A percentile compares a stretch with the other conserved stretches of the same genome.
phyloP scores from a whole-genome alignment of 92 coral and sea anemone species.

The Pocillopora grandis region DNA sequence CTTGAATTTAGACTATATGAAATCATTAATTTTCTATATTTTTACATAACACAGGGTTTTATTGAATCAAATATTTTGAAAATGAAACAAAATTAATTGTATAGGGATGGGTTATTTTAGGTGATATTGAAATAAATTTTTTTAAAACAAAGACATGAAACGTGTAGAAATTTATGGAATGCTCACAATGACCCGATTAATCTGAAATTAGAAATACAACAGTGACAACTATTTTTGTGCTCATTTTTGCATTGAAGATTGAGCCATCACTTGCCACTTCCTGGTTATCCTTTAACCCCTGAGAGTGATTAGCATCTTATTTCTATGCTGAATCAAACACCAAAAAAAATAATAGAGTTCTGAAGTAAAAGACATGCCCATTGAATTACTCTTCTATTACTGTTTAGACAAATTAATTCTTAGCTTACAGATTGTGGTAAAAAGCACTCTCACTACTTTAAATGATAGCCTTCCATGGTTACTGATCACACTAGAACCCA shows the following conservation, averaged over 20 bases:
- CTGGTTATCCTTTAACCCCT: not conserved
- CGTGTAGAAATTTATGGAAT: not conserved
- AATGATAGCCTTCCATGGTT: too few relatives aligned
- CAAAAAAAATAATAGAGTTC: too few relatives aligned
- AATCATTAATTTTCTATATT: not conserved
- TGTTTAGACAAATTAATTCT: too few relatives aligned
- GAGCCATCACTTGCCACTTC: not conserved
- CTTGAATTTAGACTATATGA: not conserved
- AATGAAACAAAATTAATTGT: slow-evolving; percentile 2
- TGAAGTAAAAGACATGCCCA: too few relatives aligned
- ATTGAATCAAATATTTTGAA: not conserved
- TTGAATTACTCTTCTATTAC: too few relatives aligned
- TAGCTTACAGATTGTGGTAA: too few relatives aligned
- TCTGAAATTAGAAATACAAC: not conserved
- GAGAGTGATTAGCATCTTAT: too few relatives aligned
- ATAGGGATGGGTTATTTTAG: not conserved
- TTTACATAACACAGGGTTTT: slow-evolving; percentile 13
- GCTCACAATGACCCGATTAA: too few relatives aligned
- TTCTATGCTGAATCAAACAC: too few relatives aligned
- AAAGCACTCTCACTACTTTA: too few relatives aligned
- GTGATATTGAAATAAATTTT: slow-evolving; percentile 21
- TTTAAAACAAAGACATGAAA: not conserved
- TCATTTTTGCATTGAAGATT: too few relatives aligned
- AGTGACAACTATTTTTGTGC: not conserved
- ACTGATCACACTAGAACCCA: too few relatives aligned